Percentiles rank a stretch among this genome's conserved stretches.
Conservation (phyloP, 1,140 invertebrate genomes). For the Pseudomyrmex dendroicus region DNA sequence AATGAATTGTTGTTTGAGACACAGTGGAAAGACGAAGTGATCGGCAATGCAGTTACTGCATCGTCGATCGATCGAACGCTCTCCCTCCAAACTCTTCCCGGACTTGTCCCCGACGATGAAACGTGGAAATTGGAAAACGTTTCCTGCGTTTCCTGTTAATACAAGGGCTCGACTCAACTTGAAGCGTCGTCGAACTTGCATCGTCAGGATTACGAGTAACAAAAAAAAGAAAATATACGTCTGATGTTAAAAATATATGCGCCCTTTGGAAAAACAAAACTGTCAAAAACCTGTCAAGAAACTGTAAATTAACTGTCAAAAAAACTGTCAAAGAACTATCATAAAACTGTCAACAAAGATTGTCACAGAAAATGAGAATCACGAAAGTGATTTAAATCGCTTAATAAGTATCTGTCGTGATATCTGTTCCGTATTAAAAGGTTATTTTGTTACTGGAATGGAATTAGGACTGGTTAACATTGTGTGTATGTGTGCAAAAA, state of each 20-base stretch:
- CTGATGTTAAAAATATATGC: slow-evolving; percentile 22
- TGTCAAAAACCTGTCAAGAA: no score
- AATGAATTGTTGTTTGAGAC: slow-evolving; percentile 28
- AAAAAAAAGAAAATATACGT: slow-evolving; percentile 18
- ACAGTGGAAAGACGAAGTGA: slow-evolving; percentile 28
- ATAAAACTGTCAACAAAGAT: no score
- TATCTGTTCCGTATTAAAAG: no score
- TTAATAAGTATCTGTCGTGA: no score
- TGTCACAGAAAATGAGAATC: no score
- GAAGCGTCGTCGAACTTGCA: slow-evolving; percentile 35
- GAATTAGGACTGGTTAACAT: no score
- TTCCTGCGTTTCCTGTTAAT: slow-evolving; percentile 59
- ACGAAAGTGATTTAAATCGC: no score
- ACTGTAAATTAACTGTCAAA: no score
- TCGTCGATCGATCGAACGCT: slow-evolving; percentile 58
- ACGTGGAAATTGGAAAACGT: slow-evolving; percentile 68
- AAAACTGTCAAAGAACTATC: no score
- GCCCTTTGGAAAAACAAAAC: no score
- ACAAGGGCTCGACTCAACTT: slow-evolving; percentile 18
- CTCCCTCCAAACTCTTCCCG: slow-evolving; percentile 33
- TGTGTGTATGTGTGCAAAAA: no score
- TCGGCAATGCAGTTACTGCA: slow-evolving; percentile 45
- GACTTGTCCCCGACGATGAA: slow-evolving; percentile 58
- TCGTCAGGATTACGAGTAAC: slow-evolving; percentile 32
- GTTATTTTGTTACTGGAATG: no score